These are phyloP conservation scores for Anastrepha obliqua DNA, from an alignment of 1,140 invertebrate species.

Conservation along the genomic window DNA sequence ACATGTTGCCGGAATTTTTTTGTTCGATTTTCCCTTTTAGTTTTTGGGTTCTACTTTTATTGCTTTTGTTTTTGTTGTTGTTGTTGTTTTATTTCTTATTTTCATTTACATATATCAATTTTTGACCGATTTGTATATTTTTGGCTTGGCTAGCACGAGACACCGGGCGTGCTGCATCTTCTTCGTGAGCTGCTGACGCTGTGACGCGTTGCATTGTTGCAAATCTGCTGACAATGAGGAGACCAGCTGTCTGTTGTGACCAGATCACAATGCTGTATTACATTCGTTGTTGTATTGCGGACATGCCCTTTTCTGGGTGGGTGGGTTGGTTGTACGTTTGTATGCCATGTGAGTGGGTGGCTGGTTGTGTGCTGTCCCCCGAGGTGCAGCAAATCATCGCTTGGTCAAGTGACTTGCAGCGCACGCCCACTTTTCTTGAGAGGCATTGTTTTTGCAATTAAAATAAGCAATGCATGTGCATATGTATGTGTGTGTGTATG, in stretches of 20 bases:
- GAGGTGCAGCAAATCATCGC: neutral
- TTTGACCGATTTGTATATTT: slow-evolving; percentile 3
- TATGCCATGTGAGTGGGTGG: neutral
- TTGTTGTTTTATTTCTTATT: neutral
- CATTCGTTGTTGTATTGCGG: neutral
- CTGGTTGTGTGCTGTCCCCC: neutral
- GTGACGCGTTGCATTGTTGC: slow-evolving; percentile 7
- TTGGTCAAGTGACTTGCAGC: slow-evolving; percentile 21
- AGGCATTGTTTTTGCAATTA: neutral
- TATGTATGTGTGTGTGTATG: neutral
- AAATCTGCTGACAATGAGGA: slow-evolving; percentile 30
- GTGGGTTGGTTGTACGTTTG: neutral
- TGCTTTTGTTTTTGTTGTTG: neutral
- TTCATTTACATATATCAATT: neutral
- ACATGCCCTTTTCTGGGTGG: slow-evolving; percentile 36
- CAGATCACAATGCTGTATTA: neutral
- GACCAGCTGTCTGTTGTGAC: slow-evolving; percentile 33
- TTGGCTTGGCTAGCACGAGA: slow-evolving; percentile 47
- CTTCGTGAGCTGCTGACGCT: neutral
- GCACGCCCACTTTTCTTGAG: slow-evolving; percentile 23
- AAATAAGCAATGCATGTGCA: neutral
- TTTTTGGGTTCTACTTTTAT: neutral
- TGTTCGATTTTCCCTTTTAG: neutral
- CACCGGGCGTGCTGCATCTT: slow-evolving; percentile 2
- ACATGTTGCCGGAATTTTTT: slow-evolving; percentile 21